Percentiles rank a stretch among this genome's conserved stretches.
phyloP scores from a whole-genome alignment of 2,888 invertebrate genomes.

The Esperia sulphurella region DNA sequence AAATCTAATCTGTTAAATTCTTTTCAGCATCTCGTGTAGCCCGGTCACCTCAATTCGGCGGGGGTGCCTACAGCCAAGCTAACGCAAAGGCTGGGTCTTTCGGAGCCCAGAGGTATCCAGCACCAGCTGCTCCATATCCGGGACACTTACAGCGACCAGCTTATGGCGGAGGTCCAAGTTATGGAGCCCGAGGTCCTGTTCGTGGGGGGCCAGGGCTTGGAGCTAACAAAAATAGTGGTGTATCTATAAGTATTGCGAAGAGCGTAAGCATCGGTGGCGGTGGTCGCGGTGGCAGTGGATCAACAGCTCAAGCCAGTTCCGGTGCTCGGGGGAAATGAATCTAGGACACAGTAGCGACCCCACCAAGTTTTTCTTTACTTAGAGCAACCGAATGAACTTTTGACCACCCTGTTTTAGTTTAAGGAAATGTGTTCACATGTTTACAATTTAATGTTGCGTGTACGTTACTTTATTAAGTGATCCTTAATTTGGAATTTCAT shows the following conservation, averaged over 20 bases:
- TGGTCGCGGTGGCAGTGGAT: conserved; percentile 14
- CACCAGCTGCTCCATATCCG: no score
- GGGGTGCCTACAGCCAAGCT: conserved; percentile 25
- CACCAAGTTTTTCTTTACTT: no score
- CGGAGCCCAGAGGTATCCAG: conserved; percentile 4
- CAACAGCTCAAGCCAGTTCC: conserved; percentile 22
- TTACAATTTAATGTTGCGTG: background rate
- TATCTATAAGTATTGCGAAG: conserved; percentile 39
- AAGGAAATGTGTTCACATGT: no score
- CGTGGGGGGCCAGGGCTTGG: conserved; percentile 9
- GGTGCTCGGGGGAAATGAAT: conserved; percentile 22
- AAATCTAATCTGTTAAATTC: background rate
- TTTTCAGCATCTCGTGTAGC: conserved; percentile 31
- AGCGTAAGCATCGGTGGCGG: conserved; percentile 38
- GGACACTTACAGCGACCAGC: no score
- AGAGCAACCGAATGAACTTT: no score
- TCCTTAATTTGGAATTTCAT: no score
- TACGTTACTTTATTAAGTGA: background rate
- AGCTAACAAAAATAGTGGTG: conserved; percentile 8
- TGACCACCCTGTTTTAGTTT: no score
- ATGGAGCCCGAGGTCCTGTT: conserved; percentile 5
- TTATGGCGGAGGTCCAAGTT: conserved; percentile 12
- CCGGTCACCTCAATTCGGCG: conserved; percentile 34
- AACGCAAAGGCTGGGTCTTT: conserved; percentile 26
- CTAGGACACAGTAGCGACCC: background rate